Evolutionary conservation across 1,140 invertebrate species (phyloP).

Genomic region (Lamellibrachia luymesi): DNA sequence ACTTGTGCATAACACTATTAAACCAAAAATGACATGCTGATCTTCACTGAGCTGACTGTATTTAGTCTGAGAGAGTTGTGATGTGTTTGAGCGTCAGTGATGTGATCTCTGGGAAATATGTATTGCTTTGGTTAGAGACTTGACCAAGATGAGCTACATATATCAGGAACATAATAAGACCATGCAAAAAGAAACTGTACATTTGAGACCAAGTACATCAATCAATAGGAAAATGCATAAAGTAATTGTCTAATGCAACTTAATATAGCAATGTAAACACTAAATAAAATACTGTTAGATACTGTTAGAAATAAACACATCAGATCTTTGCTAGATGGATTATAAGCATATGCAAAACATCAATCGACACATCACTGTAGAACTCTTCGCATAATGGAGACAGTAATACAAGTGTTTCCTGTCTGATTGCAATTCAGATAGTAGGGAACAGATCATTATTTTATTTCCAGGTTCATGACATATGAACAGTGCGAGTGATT

Average conservation of each 20-base stretch:
- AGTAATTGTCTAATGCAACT: not conserved
- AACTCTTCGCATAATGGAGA: not conserved
- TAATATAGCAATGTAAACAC: not conserved
- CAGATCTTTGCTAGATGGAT: not conserved
- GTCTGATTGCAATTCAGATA: not conserved
- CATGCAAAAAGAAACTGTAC: not conserved
- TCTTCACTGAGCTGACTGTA: too few relatives aligned
- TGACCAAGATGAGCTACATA: not conserved
- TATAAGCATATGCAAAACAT: not conserved
- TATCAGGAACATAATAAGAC: not conserved
- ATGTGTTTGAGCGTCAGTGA: too few relatives aligned
- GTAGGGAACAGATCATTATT: not conserved
- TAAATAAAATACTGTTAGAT: not conserved
- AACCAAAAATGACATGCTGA: too few relatives aligned
- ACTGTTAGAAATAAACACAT: not conserved
- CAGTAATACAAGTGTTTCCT: constrained; percentile 7
- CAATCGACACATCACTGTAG: not conserved
- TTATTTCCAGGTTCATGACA: too few relatives aligned
- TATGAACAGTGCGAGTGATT: too few relatives aligned
- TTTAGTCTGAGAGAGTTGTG: too few relatives aligned
- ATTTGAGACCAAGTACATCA: not conserved
- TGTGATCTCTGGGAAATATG: too few relatives aligned
- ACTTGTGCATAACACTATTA: too few relatives aligned
- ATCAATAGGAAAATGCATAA: not conserved
- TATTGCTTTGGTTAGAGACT: too few relatives aligned